Percentiles rank a stretch among this genome's conserved stretches.
Conservation (phyloP, 2,797 vertebrate genomes). For the Masticophis lateralis region DNA sequence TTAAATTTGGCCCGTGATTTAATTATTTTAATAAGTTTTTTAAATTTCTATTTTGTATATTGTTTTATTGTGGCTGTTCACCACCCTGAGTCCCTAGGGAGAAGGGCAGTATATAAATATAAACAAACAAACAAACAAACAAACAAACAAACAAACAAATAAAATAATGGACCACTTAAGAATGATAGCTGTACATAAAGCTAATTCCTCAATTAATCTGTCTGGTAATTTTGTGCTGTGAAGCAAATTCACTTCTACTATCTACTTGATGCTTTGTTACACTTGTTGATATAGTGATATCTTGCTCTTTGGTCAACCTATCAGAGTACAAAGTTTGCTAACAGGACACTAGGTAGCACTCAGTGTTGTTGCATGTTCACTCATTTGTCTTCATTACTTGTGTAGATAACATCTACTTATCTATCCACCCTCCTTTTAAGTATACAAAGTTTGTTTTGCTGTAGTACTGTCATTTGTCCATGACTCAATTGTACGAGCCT, state of each 20-base stretch:
- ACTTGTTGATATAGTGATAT: not conserved
- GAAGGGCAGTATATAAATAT: too few relatives aligned
- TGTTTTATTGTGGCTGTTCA: too few relatives aligned
- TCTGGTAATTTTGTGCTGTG: not conserved
- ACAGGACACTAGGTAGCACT: not conserved
- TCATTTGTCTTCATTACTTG: not conserved
- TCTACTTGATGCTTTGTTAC: not conserved
- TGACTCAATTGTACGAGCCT: not conserved
- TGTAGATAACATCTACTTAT: not conserved
- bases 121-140: too few relatives aligned
- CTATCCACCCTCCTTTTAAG: not conserved
- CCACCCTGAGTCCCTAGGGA: too few relatives aligned
- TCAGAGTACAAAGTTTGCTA: not conserved
- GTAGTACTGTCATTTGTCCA: not conserved
- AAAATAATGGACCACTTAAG: constrained; percentile 12
- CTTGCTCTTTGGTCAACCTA: not conserved
- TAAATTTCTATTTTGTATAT: too few relatives aligned
- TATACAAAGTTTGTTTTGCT: not conserved
- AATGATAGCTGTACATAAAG: constrained; percentile 40
- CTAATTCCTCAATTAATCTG: constrained; percentile 17
- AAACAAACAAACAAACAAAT: too few relatives aligned
- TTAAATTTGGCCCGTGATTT: too few relatives aligned
- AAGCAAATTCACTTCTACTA: not conserved
- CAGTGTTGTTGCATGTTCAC: not conserved
- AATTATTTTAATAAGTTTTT: too few relatives aligned